Evolutionary conservation across 2,797 vertebrate genomes (phyloP).

Genomic region (Megaceryle alcyon): DNA sequence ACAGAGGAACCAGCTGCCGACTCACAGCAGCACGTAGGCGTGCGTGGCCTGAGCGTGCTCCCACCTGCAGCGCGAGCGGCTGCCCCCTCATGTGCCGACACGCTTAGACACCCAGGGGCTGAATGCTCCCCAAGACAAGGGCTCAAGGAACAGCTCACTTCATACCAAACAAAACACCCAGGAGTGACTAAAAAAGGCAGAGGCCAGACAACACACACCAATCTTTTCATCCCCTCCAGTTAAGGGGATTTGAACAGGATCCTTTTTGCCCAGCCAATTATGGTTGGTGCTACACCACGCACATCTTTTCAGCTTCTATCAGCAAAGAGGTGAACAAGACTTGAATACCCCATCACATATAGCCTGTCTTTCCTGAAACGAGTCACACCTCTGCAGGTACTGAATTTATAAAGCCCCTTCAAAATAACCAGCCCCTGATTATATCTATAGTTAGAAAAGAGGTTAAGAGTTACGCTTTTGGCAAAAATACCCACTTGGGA

Average conservation of each 20-base stretch:
- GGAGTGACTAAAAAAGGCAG: background rate
- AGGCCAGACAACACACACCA: fast-evolving
- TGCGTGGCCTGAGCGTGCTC: background rate
- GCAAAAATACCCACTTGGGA: background rate
- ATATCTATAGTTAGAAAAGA: background rate
- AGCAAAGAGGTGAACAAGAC: background rate
- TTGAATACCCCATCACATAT: background rate
- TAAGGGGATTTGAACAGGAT: background rate
- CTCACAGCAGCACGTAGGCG: fast-evolving
- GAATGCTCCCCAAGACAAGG: background rate
- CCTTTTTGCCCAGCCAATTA: background rate
- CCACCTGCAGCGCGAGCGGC: background rate
- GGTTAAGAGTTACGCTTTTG: background rate
- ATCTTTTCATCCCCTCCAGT: background rate
- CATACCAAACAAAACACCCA: background rate
- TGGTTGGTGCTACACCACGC: fast-evolving
- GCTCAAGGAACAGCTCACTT: background rate
- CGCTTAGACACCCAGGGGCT: fast-evolving
- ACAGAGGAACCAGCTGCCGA: background rate
- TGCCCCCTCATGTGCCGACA: background rate
- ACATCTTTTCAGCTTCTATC: background rate
- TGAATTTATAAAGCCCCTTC: background rate
- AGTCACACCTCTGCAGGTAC: background rate
- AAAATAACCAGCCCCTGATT: background rate
- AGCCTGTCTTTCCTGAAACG: background rate